Evolutionary conservation across 1,140 invertebrate species (phyloP).

Genomic region (Lethocerus indicus): DNA sequence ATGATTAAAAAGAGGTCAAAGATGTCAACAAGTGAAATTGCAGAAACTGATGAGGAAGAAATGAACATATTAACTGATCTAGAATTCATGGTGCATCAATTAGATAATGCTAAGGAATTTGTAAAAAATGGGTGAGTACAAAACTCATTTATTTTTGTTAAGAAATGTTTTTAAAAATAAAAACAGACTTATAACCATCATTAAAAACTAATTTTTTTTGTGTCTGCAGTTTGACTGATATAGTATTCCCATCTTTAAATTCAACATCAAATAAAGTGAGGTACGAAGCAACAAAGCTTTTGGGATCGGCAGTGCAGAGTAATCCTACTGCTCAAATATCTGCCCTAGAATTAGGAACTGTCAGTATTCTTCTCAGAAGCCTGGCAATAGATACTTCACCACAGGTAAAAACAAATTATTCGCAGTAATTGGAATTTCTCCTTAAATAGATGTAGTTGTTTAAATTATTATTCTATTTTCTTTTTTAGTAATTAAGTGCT

Average conservation of each 20-base stretch:
- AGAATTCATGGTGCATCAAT: conserved; percentile 57
- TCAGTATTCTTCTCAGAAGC: conserved; percentile 38
- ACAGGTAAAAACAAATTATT: conserved; percentile 22
- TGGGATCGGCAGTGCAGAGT: conserved; percentile 51
- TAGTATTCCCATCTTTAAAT: conserved; percentile 49
- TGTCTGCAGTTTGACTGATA: conserved; percentile 29
- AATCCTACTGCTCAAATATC: conserved; percentile 56
- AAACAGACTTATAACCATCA: background rate
- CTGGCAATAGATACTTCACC: conserved; percentile 32
- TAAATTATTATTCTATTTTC: background rate
- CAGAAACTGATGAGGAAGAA: conserved; percentile 25
- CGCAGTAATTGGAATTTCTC: background rate
- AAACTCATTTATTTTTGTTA: conserved; percentile 4
- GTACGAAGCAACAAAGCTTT: conserved; percentile 35
- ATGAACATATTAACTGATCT: conserved; percentile 42
- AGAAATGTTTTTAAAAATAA: background rate
- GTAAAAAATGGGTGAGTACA: conserved; percentile 39
- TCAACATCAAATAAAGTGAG: conserved; percentile 36
- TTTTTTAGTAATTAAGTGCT: no score
- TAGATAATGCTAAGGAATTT: conserved; percentile 59
- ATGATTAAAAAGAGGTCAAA: conserved; percentile 24
- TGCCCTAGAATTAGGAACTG: conserved; percentile 39
- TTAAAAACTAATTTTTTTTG: conserved; percentile 10
- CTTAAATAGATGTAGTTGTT: background rate
- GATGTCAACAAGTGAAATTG: background rate